Conservation (phyloP, 92 coral and sea anemone species). For the Palythoa grandiflora region DNA sequence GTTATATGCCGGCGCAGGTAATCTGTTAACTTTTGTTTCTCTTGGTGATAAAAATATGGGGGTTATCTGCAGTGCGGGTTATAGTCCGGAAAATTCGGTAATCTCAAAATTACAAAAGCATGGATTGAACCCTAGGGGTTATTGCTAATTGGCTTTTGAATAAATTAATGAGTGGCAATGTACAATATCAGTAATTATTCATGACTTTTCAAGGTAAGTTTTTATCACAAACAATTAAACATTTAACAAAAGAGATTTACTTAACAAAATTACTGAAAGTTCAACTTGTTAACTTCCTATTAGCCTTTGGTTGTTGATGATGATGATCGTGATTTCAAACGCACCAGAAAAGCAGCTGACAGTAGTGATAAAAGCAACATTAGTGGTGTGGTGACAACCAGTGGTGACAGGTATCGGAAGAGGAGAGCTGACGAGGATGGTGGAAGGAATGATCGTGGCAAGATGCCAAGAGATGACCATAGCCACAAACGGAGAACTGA, state of each 20-base stretch:
- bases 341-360: slow-evolving; percentile 90
- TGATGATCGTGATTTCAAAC: slow-evolving; percentile 95
- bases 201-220: no score
- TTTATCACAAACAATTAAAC: no score
- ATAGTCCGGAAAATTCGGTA: no score
- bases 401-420: slow-evolving; percentile 70
- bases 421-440: slow-evolving; percentile 85
- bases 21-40: no score
- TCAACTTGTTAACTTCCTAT: not conserved
- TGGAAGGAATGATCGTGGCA: slow-evolving; percentile 63
- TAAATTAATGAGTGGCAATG: no score
- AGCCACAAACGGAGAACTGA: slow-evolving; percentile 47
- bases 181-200: no score
- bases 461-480: slow-evolving; percentile 73
- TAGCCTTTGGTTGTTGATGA: slow-evolving; percentile 92
- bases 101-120: no score
- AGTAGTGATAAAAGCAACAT: slow-evolving; percentile 58
- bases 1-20: no score
- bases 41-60: no score
- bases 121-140: not conserved
- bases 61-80: no score
- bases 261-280: not conserved
- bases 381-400: slow-evolving; percentile 55
- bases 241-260: no score
- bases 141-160: not conserved